Evolutionary conservation across 2,797 vertebrate genomes (phyloP).

Genomic region (Eidolon dupreanum): DNA sequence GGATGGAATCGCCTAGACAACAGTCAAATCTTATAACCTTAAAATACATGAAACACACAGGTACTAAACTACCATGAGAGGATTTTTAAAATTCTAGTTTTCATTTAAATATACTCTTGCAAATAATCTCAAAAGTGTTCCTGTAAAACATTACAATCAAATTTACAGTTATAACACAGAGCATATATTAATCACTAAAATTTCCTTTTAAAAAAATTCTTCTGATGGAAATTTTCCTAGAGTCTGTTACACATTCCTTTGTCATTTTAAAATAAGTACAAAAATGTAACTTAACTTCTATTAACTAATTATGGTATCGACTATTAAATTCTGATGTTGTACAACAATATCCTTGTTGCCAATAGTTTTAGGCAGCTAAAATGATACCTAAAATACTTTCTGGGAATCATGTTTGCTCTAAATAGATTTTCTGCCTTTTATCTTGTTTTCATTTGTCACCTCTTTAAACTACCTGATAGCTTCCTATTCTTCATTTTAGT

Average conservation of each 20-base stretch:
- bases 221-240: neutral
- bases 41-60: conserved; percentile 3
- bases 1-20: conserved; percentile 86
- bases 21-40: conserved; percentile 66
- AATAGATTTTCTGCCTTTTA: neutral
- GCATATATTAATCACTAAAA: neutral
- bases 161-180: neutral
- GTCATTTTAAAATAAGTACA: conserved; percentile 21
- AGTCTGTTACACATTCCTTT: neutral
- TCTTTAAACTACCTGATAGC: conserved; percentile 1
- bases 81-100: neutral
- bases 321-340: conserved; percentile 12
- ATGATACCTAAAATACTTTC: neutral
- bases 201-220: neutral
- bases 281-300: neutral
- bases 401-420: conserved; percentile 27
- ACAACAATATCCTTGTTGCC: neutral
- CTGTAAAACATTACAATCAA: conserved; percentile 11
- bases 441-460: neutral
- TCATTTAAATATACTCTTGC: conserved; percentile 27
- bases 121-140: neutral
- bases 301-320: conserved; percentile 5
- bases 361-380: conserved; percentile 31
- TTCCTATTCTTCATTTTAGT: neutral
- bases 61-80: neutral